phyloP scores from a whole-genome alignment of 2,113 vertebrate genomes.

The Synodontis membranacea region DNA sequence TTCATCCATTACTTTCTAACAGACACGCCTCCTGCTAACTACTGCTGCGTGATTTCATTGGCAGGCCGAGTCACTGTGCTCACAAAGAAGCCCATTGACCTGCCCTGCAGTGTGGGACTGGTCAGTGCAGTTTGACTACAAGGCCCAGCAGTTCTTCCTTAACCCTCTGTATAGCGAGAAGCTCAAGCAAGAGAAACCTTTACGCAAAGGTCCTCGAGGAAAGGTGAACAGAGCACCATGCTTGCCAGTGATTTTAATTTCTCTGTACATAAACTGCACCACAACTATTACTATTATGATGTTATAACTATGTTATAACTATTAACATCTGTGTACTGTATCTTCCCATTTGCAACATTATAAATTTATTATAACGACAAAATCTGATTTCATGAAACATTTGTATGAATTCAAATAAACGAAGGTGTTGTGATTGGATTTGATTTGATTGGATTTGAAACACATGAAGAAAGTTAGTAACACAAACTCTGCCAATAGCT shows the following conservation, averaged over 20 bases:
- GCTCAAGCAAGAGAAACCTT: slow-evolving; percentile 73
- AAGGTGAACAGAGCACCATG: slow-evolving; percentile 70
- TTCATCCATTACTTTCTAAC: not conserved
- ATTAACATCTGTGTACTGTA: not conserved
- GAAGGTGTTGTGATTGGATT: not conserved
- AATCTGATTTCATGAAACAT: not conserved
- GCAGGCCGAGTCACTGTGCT: slow-evolving; percentile 74
- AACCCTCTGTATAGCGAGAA: slow-evolving; percentile 85
- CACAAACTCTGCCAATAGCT: not conserved
- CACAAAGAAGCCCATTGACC: slow-evolving; percentile 76
- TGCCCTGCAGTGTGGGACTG: slow-evolving; percentile 86
- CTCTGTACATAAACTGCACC: not conserved
- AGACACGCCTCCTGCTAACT: slow-evolving; percentile 38
- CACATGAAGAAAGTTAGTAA: not conserved
- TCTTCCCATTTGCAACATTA: not conserved
- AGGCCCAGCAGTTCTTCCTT: slow-evolving; percentile 80
- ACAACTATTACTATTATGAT: not conserved
- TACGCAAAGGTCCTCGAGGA: slow-evolving; percentile 70
- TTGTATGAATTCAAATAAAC: not conserved
- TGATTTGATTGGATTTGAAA: no score
- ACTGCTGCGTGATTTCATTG: slow-evolving; percentile 68
- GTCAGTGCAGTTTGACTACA: slow-evolving; percentile 84
- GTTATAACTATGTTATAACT: no score
- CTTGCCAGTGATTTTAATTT: not conserved
- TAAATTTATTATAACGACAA: no score